Evolutionary conservation across 2,797 vertebrate species (phyloP), one percentile per base, ranked within the genome.

Genomic region (Eulemur albifrons): DNA sequence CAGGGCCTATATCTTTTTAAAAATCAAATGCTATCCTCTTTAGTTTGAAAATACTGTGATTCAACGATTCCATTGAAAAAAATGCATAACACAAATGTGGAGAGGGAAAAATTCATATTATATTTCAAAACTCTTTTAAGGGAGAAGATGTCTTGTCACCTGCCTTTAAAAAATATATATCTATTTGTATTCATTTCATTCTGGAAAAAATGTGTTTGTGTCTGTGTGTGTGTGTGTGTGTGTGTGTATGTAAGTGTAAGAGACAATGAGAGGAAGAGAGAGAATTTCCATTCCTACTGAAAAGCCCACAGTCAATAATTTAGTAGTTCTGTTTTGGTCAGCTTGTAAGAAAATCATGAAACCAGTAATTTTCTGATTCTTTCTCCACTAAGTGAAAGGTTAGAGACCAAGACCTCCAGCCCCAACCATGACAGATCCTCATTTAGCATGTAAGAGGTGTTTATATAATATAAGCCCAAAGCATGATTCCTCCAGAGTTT

Each of bases 21-120:
- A 96, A 96, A 84, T 84, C 76, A 94, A 84, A 23, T 70, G 12
- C 14, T 84, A 8, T 90, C 3, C n/a, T 20, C 13, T 84, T 94
- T 87, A 57, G 10, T 89, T 83, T 86, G 69, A 94, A 75, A 73
- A 84, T 21, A 45, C 32, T 52, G 9, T 57, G 61, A 93, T n/a
- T 93, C 54, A 73, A 21, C 67, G 11, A 89, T n/a, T 81, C 35
- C 27, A 35, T 43, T 5, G 67, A 40, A 35, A 75, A 73, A 76
- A 92, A 67, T 65, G 7, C 13, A 65, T 48, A 83, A 27, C 50
- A 1, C 76, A 77, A 79, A 2, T 59, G 2, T 52, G 14, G 38
- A 40, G 15, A 84, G 21, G 2, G 2, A 2, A 8, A 27, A 4
- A 77, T 23, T 5, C 67, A 57, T 86, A n/a, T 25, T 92, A 50